Conservation (phyloP, 2,888 invertebrate species). For the Sicus ferrugineus region DNA sequence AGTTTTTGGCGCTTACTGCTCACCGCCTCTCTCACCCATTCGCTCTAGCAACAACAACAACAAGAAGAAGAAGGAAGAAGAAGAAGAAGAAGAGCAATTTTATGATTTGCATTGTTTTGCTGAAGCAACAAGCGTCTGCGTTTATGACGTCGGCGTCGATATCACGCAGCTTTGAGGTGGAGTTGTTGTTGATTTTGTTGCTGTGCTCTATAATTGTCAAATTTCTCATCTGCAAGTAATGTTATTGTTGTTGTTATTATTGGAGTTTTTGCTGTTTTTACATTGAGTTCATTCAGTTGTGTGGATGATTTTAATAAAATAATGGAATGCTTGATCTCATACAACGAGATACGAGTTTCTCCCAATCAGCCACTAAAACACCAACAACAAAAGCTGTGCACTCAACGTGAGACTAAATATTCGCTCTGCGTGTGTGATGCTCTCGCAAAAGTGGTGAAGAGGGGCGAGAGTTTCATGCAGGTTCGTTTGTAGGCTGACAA, state of each 20-base stretch:
- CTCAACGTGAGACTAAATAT: no score
- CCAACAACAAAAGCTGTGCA: no score
- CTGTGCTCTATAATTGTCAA: background rate
- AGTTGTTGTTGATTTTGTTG: background rate
- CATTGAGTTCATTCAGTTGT: no score
- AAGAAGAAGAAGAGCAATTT: slow-evolving; percentile 26
- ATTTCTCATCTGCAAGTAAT: no score
- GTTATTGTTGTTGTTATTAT: background rate
- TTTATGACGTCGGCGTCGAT: background rate
- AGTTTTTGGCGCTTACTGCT: no score
- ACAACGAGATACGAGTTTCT: no score
- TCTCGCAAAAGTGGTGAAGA: background rate
- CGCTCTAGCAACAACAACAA: background rate
- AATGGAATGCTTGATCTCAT: no score
- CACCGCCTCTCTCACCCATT: background rate
- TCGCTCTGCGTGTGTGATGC: background rate
- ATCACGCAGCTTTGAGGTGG: background rate
- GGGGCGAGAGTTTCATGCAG: background rate
- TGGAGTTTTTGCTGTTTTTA: background rate
- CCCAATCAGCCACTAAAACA: no score
- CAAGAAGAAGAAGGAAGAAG: slow-evolving; percentile 8
- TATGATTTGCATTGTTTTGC: slow-evolving; percentile 43
- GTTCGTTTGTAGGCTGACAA: background rate
- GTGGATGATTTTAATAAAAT: no score
- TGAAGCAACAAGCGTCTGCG: slow-evolving; percentile 10